Evolutionary conservation across 2,113 vertebrate species (phyloP), one percentile per base, ranked within the genome.

Genomic region (Nematolebias whitei): DNA sequence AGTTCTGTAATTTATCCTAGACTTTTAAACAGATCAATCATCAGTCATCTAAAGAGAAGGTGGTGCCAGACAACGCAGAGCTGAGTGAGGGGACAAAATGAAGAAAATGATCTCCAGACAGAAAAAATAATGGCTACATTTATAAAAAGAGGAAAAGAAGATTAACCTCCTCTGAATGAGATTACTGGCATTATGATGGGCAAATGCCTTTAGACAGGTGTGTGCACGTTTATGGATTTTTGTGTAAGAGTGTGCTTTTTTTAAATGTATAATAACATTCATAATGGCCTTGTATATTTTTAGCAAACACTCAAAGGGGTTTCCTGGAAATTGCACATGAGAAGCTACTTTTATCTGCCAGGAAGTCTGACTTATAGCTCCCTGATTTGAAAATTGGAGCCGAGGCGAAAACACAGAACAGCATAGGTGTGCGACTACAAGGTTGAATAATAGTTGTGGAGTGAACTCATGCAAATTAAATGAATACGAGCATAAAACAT

Each of bases 201-300:
- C n/a, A n/a, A n/a, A n/a, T n/a, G n/a, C 64, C 70, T 82, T 80
- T 40, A 70, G 68, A 71, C 74, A 74, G 71, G 80, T 90, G 79
- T 29, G 44, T 68, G 64, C 41, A 67, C 45, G 72, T 73, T 26
- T 79, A 71, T 64, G 23, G 53, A 57, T 61, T 52, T 50, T 29
- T 44, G 50, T 63, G 40, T 19, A 38, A 49, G 24, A 26, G 63
- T 55, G 64, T 84, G 76, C 62, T 73, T 74, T 74, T 74, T 64
- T 29, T 29, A 4, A 74, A 68, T 75, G 71, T 73, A 55, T 71
- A 73, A 62, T 74, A 51, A 55, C 82, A 53, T 71, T 68, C 63
- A 53, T 82, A 86, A 85, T 82, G 78, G 71, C 43, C 71, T 60
- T n/a, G 76, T 41, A 51, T 87, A 87, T 87, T 88, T 88, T 87